Conservation (phyloP, 2,113 vertebrate genomes). For the Electrona antarctica region DNA sequence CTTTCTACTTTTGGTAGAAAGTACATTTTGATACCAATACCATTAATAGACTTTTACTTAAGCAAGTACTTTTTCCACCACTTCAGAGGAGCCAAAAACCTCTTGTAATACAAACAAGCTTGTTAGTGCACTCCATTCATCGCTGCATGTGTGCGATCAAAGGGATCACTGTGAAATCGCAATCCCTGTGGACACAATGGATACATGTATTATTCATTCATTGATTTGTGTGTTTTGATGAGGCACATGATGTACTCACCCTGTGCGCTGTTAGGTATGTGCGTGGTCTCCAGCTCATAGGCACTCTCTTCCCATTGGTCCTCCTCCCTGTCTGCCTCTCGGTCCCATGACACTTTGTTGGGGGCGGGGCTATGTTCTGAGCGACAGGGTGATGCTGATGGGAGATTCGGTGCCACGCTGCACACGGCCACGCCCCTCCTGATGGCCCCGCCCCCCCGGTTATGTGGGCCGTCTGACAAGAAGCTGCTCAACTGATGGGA, state of each 20-base stretch:
- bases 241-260: constrained; percentile 53
- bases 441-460: constrained; percentile 76
- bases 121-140: constrained; percentile 36
- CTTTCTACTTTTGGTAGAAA: too few relatives aligned
- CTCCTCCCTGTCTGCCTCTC: constrained; percentile 76
- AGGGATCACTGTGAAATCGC: constrained; percentile 56
- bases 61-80: too few relatives aligned
- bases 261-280: constrained; percentile 60
- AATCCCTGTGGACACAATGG: constrained; percentile 44
- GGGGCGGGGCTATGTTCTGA: constrained; percentile 86
- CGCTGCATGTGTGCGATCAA: constrained; percentile 62
- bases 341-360: constrained; percentile 90
- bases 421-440: constrained; percentile 93
- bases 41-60: too few relatives aligned
- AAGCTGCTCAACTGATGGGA: constrained; percentile 88
- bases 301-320: constrained; percentile 73
- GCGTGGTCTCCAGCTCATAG: constrained; percentile 67
- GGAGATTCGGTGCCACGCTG: constrained; percentile 94
- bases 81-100: too few relatives aligned
- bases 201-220: constrained; percentile 26
- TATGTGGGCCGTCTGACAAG: constrained; percentile 85
- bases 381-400: constrained; percentile 80
- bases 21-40: too few relatives aligned
- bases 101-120: constrained; percentile 18
- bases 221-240: constrained; percentile 39